A percentile compares a stretch with the other conserved stretches of the same genome.
phyloP scores from a whole-genome alignment of 2,797 vertebrate genomes.

The Alectoris magna region DNA sequence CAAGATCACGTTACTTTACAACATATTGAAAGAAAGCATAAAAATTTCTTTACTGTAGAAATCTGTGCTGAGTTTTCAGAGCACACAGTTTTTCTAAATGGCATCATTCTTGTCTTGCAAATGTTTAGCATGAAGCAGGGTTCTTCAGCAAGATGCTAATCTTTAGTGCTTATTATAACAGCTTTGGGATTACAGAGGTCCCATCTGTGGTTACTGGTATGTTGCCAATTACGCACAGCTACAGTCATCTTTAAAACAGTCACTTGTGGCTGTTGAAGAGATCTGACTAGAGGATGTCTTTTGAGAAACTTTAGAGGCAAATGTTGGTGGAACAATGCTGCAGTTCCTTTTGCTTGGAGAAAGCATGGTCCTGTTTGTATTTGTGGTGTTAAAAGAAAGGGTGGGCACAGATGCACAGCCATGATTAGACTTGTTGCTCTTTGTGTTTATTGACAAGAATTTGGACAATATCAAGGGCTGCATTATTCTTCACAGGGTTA shows the following conservation, averaged over 20 bases:
- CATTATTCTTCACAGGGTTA: not conserved
- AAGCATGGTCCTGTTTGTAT: not conserved
- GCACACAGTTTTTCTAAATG: not conserved
- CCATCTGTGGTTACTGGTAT: not conserved
- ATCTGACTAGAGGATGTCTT: not conserved
- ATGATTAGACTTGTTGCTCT: not conserved
- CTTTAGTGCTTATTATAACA: not conserved
- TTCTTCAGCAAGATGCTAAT: not conserved
- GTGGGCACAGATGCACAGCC: not conserved
- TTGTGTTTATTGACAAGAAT: not conserved
- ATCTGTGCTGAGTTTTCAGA: not conserved
- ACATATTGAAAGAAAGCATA: not conserved
- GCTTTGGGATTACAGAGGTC: not conserved
- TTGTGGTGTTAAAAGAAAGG: not conserved
- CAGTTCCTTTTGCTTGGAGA: not conserved
- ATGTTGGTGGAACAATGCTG: not conserved
- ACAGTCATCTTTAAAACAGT: not conserved
- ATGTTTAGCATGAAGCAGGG: not conserved
- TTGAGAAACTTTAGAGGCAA: not conserved
- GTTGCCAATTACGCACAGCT: not conserved
- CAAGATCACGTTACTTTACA: not conserved
- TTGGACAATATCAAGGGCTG: not conserved
- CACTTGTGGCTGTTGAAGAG: not conserved
- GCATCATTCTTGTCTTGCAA: not conserved
- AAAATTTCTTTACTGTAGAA: not conserved